Conservation (phyloP, 2,113 vertebrate species). For the Ailuropoda melanoleuca region DNA sequence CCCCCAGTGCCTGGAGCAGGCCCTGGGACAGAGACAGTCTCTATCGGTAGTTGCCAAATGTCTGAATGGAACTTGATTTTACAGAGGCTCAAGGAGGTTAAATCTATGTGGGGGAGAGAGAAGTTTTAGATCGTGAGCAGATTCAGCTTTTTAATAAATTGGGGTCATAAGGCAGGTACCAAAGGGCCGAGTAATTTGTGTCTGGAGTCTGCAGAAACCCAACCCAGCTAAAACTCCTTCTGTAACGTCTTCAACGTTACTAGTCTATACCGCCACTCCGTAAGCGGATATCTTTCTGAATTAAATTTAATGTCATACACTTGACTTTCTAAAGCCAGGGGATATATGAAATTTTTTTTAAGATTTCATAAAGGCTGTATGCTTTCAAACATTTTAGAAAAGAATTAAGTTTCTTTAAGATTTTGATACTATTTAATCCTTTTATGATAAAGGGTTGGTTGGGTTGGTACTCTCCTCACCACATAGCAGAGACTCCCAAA, state of each 20-base stretch:
- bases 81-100: too few relatives aligned
- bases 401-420: neutral
- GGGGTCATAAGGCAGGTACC: neutral
- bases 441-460: neutral
- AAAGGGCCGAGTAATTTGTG: neutral
- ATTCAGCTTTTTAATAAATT: neutral
- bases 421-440: neutral
- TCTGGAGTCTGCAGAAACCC: neutral
- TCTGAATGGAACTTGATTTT: neutral
- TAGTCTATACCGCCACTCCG: neutral
- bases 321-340: neutral
- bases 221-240: neutral
- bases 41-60: neutral
- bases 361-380: neutral
- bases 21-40: neutral
- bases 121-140: neutral
- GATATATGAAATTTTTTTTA: neutral
- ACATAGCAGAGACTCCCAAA: neutral
- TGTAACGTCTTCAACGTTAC: neutral
- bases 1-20: neutral
- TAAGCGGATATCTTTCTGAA: neutral
- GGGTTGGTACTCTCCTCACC: fast-evolving
- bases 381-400: neutral
- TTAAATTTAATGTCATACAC: neutral
- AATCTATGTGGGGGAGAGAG: neutral